Conservation (phyloP, 2,797 vertebrate genomes). For the Trematomus bernacchii region DNA sequence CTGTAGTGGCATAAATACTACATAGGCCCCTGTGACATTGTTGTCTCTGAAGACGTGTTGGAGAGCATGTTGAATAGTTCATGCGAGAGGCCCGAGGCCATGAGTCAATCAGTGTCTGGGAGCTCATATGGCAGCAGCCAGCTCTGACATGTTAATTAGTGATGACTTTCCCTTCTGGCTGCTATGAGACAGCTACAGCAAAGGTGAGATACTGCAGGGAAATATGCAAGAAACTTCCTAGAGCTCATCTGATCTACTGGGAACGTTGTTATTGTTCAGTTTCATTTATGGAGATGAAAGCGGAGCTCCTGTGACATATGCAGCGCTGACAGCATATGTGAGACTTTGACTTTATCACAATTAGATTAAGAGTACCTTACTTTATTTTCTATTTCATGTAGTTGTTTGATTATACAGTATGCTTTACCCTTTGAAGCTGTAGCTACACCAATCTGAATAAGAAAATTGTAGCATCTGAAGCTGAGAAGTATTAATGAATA, state of each 20-base stretch:
- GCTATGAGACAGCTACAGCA: slow-evolving; percentile 51
- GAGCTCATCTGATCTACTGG: slow-evolving; percentile 61
- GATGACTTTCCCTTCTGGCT: slow-evolving; percentile 68
- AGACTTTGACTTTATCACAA: slow-evolving; percentile 35
- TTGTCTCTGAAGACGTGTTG: slow-evolving; percentile 55
- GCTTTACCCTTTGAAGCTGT: neutral
- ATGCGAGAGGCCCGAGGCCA: slow-evolving; percentile 62
- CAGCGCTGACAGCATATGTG: slow-evolving; percentile 45
- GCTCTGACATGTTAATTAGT: slow-evolving; percentile 79
- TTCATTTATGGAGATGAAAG: slow-evolving; percentile 77
- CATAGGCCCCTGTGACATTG: slow-evolving; percentile 59
- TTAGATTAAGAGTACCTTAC: slow-evolving; percentile 19
- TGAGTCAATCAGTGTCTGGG: slow-evolving; percentile 71
- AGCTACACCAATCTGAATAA: neutral
- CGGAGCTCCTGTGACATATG: slow-evolving; percentile 45
- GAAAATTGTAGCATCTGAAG: neutral
- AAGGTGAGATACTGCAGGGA: slow-evolving; percentile 64
- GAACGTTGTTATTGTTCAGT: slow-evolving; percentile 73
- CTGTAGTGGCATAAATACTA: slow-evolving; percentile 58
- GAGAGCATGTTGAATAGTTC: slow-evolving; percentile 67
- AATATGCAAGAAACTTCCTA: slow-evolving; percentile 58
- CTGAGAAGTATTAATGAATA: neutral
- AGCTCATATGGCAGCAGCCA: slow-evolving; percentile 68
- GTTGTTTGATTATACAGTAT: slow-evolving; percentile 18
- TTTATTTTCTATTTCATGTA: slow-evolving; percentile 14